phyloP scores from a whole-genome alignment of 2,888 invertebrate genomes.

The Pachymerium ferrugineum region DNA sequence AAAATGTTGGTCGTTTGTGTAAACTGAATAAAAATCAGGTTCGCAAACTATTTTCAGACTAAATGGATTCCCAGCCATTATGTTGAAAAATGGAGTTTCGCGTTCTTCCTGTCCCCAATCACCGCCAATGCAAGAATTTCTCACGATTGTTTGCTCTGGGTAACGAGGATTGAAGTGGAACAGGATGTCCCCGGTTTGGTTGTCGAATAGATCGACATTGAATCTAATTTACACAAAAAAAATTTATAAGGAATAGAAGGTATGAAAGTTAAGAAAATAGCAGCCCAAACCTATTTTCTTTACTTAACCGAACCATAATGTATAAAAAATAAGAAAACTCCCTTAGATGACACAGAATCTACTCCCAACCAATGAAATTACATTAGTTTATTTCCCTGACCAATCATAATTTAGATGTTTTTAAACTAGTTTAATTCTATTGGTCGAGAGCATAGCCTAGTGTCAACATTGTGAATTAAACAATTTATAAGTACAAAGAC shows the following conservation, averaged over 20 bases:
- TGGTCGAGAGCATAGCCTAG: background rate
- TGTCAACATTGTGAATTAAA: background rate
- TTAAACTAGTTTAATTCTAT: too few relatives aligned
- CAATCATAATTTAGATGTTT: too few relatives aligned
- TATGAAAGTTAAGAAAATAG: too few relatives aligned
- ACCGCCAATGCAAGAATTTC: slow-evolving; percentile 60
- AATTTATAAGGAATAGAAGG: background rate
- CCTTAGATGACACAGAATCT: too few relatives aligned
- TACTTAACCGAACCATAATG: too few relatives aligned
- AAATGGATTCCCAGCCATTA: slow-evolving; percentile 56
- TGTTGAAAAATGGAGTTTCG: slow-evolving; percentile 52
- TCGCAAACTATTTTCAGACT: slow-evolving; percentile 57
- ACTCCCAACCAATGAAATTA: too few relatives aligned
- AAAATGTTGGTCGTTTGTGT: slow-evolving; percentile 60
- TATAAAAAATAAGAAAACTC: too few relatives aligned
- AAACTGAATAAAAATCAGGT: slow-evolving; percentile 56
- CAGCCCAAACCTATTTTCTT: too few relatives aligned
- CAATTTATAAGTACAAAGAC: background rate
- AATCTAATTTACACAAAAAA: slow-evolving; percentile 11
- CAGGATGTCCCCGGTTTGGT: slow-evolving; percentile 49
- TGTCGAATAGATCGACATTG: slow-evolving; percentile 25
- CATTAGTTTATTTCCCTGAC: too few relatives aligned
- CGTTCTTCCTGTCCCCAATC: slow-evolving; percentile 59
- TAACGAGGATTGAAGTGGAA: slow-evolving; percentile 72
- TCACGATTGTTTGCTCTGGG: slow-evolving; percentile 58